Conservation (phyloP, 1,140 invertebrate genomes). For the Leptestheria dahalacensis region DNA sequence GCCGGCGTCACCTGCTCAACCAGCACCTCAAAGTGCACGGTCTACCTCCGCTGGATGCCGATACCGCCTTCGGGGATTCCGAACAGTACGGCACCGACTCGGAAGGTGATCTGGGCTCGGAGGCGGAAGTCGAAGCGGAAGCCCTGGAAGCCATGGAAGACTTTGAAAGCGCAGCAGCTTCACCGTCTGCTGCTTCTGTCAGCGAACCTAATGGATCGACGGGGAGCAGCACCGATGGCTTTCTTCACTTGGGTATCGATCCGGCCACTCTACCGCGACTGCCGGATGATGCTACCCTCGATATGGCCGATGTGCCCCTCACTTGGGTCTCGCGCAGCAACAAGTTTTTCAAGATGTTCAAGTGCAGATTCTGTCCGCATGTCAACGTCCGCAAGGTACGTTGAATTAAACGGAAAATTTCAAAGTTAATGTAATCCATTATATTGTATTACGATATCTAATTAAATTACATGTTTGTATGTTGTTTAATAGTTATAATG, state of each 20-base stretch:
- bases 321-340: slow-evolving; percentile 52
- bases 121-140: slow-evolving; percentile 23
- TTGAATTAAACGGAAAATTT: background rate
- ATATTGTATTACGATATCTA: no score
- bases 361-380: slow-evolving; percentile 69
- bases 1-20: slow-evolving; percentile 55
- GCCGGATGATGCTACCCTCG: slow-evolving; percentile 27
- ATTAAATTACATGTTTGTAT: no score
- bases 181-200: background rate
- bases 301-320: slow-evolving; percentile 37
- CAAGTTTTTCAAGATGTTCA: slow-evolving; percentile 64
- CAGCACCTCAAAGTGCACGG: slow-evolving; percentile 64
- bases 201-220: background rate
- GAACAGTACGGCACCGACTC: slow-evolving; percentile 5
- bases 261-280: slow-evolving; percentile 21
- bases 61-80: background rate
- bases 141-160: slow-evolving; percentile 21
- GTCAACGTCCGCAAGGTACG: slow-evolving; percentile 47
- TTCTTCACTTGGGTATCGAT: slow-evolving; percentile 5
- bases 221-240: background rate
- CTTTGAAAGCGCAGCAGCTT: background rate
- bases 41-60: slow-evolving; percentile 25
- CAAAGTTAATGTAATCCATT: no score
- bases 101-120: slow-evolving; percentile 12
- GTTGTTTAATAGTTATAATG: no score